Evolutionary conservation across 2,113 vertebrate species (phyloP).

Genomic region (Pelecanoides urinatrix): DNA sequence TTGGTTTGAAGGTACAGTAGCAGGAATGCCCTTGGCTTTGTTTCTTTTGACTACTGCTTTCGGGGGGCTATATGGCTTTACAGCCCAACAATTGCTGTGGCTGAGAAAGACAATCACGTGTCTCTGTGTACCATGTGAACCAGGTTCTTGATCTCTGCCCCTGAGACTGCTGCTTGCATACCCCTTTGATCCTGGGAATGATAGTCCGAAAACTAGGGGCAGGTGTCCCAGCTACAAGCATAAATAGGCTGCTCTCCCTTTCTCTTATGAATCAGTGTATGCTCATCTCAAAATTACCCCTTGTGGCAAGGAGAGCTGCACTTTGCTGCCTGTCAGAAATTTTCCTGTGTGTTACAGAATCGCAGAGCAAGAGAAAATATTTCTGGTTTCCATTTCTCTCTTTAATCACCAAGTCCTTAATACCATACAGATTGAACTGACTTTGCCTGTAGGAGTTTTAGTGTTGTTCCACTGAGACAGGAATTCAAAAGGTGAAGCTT

Average conservation of each 20-base stretch:
- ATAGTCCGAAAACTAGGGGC: not conserved
- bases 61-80: not conserved
- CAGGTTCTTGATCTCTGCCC: not conserved
- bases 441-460: not conserved
- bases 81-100: not conserved
- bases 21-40: not conserved
- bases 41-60: not conserved
- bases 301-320: not conserved
- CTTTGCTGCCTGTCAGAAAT: not conserved
- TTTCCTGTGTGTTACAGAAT: not conserved
- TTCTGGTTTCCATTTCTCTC: not conserved
- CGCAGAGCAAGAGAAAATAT: not conserved
- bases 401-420: not conserved
- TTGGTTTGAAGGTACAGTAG: conserved; percentile 86
- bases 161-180: not conserved
- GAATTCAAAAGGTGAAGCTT: not conserved
- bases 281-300: not conserved
- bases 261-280: not conserved
- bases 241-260: not conserved
- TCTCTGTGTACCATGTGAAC: too few relatives aligned
- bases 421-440: not conserved
- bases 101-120: not conserved
- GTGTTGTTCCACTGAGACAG: not conserved
- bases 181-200: not conserved
- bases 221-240: not conserved